Base-by-base conservation (phyloP, 1,140 invertebrate species). In the Ceratitis capitata region DNA sequence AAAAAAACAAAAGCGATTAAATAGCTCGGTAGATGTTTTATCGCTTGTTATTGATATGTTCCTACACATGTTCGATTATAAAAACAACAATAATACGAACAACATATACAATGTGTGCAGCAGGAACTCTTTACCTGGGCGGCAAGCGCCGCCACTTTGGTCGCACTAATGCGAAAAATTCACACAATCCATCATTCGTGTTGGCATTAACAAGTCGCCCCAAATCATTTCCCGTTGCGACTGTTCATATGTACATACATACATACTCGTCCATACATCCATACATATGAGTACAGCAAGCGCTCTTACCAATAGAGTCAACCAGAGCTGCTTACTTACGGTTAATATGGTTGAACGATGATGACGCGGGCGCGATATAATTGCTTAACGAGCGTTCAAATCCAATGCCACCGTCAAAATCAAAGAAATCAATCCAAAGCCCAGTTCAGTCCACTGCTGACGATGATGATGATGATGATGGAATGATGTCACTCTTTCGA, bases 311-410 rank as follows among this genome's bases (percentile, higher is more conserved):
- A 39, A 39, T 19, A 83, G 10, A 19, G 23, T 19, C 49, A 83
- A 35, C 45, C 4, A 51, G 49, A 19, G 7, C 12, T n/a, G n/a
- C 51, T 39, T 53, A 56, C n/a, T 45, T 7, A 23, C 29, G 53
- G 35, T 45, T 83, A 51, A 78, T 86, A 85, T 89, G 74, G n/a
- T 39, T 29, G 69, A n/a, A 45, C 23, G 39, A 19, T 78, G 69
- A 45, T 1, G 86, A 87, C 86, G 85, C 85, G 83, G 86, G 86
- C 83, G 89, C 89, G 89, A 87, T 89, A 89, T 90, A 90, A 90
- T 90, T 90, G 89, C 87, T 90, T 90, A 90, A 90, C 89, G 89
- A 90, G 89, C 89, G 89, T 90, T 90, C 89, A 90, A 90, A 89
- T 87, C 53, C 84, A 45, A 51, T 84, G 53, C 83, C 49, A 61